phyloP scores from a whole-genome alignment of 2,113 vertebrate species.

The Ranitomeya imitator region DNA sequence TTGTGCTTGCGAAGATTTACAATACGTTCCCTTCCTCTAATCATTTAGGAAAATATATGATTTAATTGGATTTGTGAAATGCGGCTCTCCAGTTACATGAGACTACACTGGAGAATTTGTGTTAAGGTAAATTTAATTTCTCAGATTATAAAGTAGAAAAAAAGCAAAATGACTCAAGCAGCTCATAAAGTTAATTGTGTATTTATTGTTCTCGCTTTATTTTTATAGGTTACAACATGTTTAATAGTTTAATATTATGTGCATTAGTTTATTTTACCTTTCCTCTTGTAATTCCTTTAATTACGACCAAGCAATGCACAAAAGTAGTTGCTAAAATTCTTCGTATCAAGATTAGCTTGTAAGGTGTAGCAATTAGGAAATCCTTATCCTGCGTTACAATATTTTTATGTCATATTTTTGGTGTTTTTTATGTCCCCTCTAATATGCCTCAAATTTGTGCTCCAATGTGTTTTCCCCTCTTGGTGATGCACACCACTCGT shows the following conservation, averaged over 20 bases:
- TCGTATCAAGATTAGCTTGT: not conserved
- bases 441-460: too few species aligned
- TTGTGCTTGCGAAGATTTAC: conserved; percentile 42
- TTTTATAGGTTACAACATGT: not conserved
- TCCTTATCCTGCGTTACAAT: too few species aligned
- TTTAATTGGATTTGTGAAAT: conserved; percentile 50
- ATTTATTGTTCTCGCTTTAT: conserved; percentile 28
- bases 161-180: conserved; percentile 33
- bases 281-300: not conserved
- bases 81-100: conserved; percentile 35
- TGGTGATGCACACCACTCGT: too few species aligned
- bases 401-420: too few species aligned
- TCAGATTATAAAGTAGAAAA: conserved; percentile 19
- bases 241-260: not conserved
- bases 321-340: not conserved
- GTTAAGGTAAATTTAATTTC: conserved; percentile 45
- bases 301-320: not conserved
- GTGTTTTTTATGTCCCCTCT: too few species aligned
- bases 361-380: too few species aligned
- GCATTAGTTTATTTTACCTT: not conserved
- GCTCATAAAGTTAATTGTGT: conserved; percentile 35
- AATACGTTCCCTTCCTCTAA: conserved; percentile 39
- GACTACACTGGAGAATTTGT: conserved; percentile 46
- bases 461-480: too few species aligned
- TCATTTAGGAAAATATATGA: conserved; percentile 49